These are phyloP conservation scores for Adelognathus sp. DNA, from an alignment of 2,888 invertebrate species.

Conservation along the genomic window DNA sequence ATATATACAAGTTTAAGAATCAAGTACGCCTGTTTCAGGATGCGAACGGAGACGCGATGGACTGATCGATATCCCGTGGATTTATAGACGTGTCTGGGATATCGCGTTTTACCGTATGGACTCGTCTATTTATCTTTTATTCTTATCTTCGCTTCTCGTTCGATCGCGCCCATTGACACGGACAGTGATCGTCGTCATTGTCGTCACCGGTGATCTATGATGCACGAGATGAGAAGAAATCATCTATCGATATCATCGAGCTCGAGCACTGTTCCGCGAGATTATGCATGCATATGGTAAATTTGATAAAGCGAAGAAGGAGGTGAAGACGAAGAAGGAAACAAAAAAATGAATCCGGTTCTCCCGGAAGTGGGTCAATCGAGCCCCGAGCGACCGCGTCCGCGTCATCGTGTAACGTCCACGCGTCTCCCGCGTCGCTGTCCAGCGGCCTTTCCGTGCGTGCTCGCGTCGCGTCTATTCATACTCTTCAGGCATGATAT, in stretches of 20 bases:
- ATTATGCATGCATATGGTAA: background rate
- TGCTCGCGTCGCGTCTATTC: conserved; percentile 45
- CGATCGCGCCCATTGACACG: conserved; percentile 24
- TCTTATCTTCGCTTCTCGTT: background rate
- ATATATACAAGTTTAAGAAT: background rate
- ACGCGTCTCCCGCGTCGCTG: conserved; percentile 20
- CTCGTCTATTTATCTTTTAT: background rate
- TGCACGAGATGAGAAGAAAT: background rate
- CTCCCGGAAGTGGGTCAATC: conserved; percentile 59
- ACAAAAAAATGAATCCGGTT: conserved; percentile 47
- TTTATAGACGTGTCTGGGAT: conserved; percentile 15
- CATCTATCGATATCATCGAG: conserved; percentile 26
- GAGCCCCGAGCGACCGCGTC: conserved; percentile 52
- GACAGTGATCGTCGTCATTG: conserved; percentile 1
- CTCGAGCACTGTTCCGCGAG: conserved; percentile 13
- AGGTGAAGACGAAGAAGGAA: conserved; percentile 1
- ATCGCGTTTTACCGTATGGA: background rate
- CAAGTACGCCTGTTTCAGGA: background rate
- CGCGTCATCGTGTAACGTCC: conserved; percentile 43
- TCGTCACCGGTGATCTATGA: conserved; percentile 27
- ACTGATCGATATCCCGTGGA: conserved; percentile 42
- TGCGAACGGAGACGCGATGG: background rate
- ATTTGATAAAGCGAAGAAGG: background rate
- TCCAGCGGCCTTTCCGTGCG: conserved; percentile 4
- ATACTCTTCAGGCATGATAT: conserved; percentile 26